Evolutionary conservation across 1,140 invertebrate genomes (phyloP).

Genomic region (Leptinotarsa lineolata): DNA sequence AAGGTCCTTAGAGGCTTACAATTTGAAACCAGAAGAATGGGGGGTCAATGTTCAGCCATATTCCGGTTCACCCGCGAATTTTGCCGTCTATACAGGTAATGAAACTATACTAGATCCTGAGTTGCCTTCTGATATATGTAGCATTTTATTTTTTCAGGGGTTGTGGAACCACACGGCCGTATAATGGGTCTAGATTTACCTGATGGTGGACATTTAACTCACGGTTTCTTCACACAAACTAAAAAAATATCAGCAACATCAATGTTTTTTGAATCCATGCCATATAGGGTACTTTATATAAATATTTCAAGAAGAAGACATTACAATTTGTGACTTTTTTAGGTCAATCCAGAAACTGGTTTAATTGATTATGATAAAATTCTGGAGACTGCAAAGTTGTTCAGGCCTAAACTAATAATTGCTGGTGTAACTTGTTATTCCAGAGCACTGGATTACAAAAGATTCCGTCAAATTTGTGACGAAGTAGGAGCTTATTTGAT

Average conservation of each 20-base stretch:
- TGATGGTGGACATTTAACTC: conserved; percentile 95
- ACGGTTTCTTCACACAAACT: conserved; percentile 87
- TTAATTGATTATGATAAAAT: conserved; percentile 94
- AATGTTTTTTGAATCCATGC: conserved; percentile 98
- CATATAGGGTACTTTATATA: conserved; percentile 80
- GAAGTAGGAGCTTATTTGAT: conserved; percentile 86
- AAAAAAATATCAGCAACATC: conserved; percentile 97
- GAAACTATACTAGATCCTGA: not conserved
- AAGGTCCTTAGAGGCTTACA: conserved; percentile 82
- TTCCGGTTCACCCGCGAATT: conserved; percentile 96
- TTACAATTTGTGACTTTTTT: not conserved
- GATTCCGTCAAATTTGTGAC: conserved; percentile 87
- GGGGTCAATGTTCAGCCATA: conserved; percentile 98
- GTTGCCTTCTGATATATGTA: not conserved
- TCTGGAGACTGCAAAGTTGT: conserved; percentile 79
- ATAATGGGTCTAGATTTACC: conserved; percentile 97
- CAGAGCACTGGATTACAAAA: conserved; percentile 82
- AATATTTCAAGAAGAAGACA: no score
- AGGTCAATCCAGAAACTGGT: conserved; percentile 80
- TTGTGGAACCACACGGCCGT: conserved; percentile 81
- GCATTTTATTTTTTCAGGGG: conserved; percentile 36
- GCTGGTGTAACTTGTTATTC: conserved; percentile 92
- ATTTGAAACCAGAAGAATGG: conserved; percentile 85
- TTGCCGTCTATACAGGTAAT: conserved; percentile 87
- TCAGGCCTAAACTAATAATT: conserved; percentile 92